Conservation (phyloP, 2,888 invertebrate species). For the Lagria hirta region DNA sequence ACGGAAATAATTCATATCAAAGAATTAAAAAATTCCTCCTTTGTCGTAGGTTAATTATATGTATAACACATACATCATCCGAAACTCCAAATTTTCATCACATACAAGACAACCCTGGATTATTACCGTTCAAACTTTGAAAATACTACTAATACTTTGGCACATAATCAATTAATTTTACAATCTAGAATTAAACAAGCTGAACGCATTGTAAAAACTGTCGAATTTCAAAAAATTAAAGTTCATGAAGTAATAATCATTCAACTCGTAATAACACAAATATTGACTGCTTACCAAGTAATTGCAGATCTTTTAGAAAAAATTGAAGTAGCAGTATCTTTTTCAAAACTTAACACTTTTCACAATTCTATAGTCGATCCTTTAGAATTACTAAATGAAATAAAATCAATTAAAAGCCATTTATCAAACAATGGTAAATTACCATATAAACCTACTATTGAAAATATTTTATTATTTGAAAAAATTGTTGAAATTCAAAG, state of each 20-base stretch:
- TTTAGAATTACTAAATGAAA: slow-evolving; percentile 16
- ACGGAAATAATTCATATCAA: no score
- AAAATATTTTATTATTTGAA: no score
- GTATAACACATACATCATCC: no score
- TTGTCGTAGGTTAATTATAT: no score
- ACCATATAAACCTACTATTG: no score
- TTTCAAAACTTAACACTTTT: slow-evolving; percentile 26
- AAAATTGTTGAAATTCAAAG: no score
- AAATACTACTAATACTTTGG: slow-evolving; percentile 7
- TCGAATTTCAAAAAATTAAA: background rate
- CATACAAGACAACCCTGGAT: no score
- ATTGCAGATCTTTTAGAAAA: slow-evolving; percentile 25
- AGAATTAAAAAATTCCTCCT: no score
- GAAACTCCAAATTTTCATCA: no score
- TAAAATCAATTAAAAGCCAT: no score
- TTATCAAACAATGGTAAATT: no score
- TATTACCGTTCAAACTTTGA: no score
- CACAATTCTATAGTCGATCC: slow-evolving; percentile 25
- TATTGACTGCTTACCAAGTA: slow-evolving; percentile 14
- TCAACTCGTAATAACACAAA: slow-evolving; percentile 9
- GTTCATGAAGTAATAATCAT: slow-evolving; percentile 1
- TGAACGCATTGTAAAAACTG: background rate
- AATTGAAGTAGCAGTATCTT: slow-evolving; percentile 22
- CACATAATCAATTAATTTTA: slow-evolving; percentile 12
- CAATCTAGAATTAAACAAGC: background rate